Percentiles rank a stretch among this genome's conserved stretches.
These are phyloP conservation scores for Polypedilum vanderplanki DNA, from an alignment of 1,140 invertebrate genomes.

Conservation along the genomic window DNA sequence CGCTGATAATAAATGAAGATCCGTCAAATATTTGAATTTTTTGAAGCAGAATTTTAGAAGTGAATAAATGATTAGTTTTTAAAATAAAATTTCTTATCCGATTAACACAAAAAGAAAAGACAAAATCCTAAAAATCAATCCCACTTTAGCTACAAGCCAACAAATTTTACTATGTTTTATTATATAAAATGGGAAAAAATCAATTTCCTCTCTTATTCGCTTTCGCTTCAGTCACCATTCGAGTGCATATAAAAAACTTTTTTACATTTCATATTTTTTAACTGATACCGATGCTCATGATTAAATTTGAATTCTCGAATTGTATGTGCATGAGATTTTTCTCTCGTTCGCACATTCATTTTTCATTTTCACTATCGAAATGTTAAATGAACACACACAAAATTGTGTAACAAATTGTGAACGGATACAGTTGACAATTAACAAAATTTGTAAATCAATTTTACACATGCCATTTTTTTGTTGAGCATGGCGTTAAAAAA, in stretches of 20 bases:
- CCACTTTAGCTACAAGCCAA: neutral
- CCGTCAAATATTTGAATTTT: neutral
- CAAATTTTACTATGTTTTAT: neutral
- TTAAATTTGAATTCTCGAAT: neutral
- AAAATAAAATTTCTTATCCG: no score
- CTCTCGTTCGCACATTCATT: neutral
- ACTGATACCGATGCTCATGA: neutral
- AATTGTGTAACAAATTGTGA: constrained; percentile 22
- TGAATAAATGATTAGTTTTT: no score
- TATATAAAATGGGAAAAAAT: constrained; percentile 15
- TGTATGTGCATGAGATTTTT: neutral
- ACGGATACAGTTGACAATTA: constrained; percentile 26
- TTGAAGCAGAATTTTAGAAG: no score
- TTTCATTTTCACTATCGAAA: constrained; percentile 1
- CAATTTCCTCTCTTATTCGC: neutral
- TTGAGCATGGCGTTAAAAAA: neutral
- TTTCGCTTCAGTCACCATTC: neutral
- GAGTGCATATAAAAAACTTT: neutral
- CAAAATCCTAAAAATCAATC: no score
- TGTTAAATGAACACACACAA: constrained; percentile 4
- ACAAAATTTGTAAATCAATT: constrained; percentile 28
- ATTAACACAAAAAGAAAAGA: no score
- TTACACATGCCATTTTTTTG: constrained; percentile 13
- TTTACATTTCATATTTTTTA: neutral
- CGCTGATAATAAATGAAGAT: neutral